Evolutionary conservation across 2,797 vertebrate species (phyloP), one percentile per base, ranked within the genome.

Genomic region (Oreortyx pictus): DNA sequence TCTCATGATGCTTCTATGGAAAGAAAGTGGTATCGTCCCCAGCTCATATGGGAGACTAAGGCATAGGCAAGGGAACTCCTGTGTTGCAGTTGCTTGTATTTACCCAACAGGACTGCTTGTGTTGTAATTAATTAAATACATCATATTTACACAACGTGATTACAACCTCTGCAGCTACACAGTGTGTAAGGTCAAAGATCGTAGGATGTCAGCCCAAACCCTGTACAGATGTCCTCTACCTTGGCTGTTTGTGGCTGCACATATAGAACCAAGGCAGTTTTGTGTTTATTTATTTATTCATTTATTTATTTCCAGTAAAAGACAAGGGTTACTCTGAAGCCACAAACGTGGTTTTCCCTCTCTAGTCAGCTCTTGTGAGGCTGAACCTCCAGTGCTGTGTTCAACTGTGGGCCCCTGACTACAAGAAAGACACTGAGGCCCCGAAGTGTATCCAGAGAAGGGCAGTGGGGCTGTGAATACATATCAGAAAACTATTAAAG

Each of bases 1-100:
- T 75, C 43, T 44, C 15, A 0, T 0, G 15, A 39, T 11, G 29
- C 11, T 29, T 7, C 31, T 49, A 11, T 50, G 49, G 43, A 18
- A 6, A 0, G 3, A 20, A 47, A 56, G 35, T 9, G 11, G 43
- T 47, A 3, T 56, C 7, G 3, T 49, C 24, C 33, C 56, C 6
- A 0, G 22, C 76, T 41, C 50, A 24, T 9, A 5, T 5, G 6
- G 35, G 35, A 81, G 61, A 29, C 31, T 39, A 18, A 71, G 31
- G 33, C 52, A 12, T 14, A 22, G 47, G 11, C 44, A 52, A 57
- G 37, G 56, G 50, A 82, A 80, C 49, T 14, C 25, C 10, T 29
- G 61, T 31, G 61, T 64, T 43, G 29, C 41, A 31, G 29, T 64
- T 20, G 12, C 41, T 39, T 64, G 61, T 64, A 43, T 64, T 64